phyloP scores from a whole-genome alignment of 2,888 invertebrate species.

The Euzetes globulus region DNA sequence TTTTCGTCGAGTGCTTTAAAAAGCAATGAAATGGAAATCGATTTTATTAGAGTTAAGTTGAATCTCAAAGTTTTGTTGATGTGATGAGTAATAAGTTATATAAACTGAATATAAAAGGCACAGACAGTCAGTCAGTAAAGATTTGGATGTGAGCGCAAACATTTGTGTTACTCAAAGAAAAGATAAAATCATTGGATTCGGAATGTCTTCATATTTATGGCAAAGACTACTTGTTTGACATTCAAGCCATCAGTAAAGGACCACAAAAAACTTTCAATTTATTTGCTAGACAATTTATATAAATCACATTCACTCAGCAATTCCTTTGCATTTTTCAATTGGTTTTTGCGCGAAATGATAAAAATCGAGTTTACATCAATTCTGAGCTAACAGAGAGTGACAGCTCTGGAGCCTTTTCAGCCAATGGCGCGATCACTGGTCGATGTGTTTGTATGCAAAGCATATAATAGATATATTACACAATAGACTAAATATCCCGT shows the following conservation, averaged over 20 bases:
- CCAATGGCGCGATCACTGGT: constrained; percentile 18
- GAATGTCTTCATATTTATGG: neutral
- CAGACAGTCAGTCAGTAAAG: constrained; percentile 13
- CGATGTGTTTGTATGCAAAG: constrained; percentile 2
- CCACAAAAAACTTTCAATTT: constrained; percentile 24
- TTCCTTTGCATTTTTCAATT: constrained; percentile 23
- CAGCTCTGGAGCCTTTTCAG: neutral
- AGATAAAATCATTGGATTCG: neutral
- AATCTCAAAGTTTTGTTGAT: constrained; percentile 14
- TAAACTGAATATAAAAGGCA: constrained; percentile 29
- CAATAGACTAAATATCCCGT: constrained; percentile 39
- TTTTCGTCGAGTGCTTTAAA: constrained; percentile 6
- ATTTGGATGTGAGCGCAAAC: constrained; percentile 13
- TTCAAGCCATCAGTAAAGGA: neutral
- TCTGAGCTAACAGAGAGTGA: constrained; percentile 19
- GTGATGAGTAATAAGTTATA: constrained; percentile 4
- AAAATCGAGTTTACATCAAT: constrained; percentile 13
- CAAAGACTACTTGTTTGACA: neutral
- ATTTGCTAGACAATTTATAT: constrained; percentile 13
- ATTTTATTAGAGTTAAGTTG: constrained; percentile 13
- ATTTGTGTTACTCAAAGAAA: neutral
- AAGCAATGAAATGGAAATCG: neutral
- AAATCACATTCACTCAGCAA: constrained; percentile 25
- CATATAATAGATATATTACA: constrained; percentile 15
- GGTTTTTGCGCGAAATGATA: constrained; percentile 23